Evolutionary conservation across 2,797 vertebrate species (phyloP).

Genomic region (Ciconia nigra): DNA sequence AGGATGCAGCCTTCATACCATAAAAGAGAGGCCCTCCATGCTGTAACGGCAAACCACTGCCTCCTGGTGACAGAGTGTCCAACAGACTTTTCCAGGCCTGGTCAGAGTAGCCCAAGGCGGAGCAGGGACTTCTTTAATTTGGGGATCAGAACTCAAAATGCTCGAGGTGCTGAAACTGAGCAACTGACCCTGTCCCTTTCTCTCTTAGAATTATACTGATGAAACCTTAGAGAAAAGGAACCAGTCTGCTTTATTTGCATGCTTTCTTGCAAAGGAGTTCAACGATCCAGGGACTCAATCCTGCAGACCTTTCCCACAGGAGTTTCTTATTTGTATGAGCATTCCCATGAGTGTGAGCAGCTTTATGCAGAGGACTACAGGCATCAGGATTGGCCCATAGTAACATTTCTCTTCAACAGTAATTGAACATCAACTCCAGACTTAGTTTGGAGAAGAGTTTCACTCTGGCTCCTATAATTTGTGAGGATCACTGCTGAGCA

Average conservation of each 20-base stretch:
- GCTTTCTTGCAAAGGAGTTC: not conserved
- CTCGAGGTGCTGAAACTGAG: not conserved
- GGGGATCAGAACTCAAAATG: not conserved
- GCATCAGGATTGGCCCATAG: not conserved
- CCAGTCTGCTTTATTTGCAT: not conserved
- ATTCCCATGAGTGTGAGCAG: slow-evolving; percentile 13
- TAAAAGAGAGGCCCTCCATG: not conserved
- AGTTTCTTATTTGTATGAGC: not conserved
- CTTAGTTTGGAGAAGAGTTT: not conserved
- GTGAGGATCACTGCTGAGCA: not conserved
- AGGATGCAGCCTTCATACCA: not conserved
- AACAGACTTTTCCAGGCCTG: not conserved
- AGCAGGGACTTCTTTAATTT: not conserved
- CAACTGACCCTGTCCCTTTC: not conserved
- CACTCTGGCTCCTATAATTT: not conserved
- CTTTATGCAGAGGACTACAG: not conserved
- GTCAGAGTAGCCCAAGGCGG: not conserved
- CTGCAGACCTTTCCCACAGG: not conserved
- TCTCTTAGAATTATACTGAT: not conserved
- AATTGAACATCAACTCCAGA: not conserved
- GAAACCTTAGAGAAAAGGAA: not conserved
- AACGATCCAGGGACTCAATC: not conserved
- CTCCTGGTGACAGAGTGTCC: not conserved
- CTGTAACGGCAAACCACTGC: not conserved
- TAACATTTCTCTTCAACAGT: not conserved